These are phyloP conservation scores for Heteractis magnifica DNA, from an alignment of 92 coral and sea anemone genomes.

Conservation along the genomic window DNA sequence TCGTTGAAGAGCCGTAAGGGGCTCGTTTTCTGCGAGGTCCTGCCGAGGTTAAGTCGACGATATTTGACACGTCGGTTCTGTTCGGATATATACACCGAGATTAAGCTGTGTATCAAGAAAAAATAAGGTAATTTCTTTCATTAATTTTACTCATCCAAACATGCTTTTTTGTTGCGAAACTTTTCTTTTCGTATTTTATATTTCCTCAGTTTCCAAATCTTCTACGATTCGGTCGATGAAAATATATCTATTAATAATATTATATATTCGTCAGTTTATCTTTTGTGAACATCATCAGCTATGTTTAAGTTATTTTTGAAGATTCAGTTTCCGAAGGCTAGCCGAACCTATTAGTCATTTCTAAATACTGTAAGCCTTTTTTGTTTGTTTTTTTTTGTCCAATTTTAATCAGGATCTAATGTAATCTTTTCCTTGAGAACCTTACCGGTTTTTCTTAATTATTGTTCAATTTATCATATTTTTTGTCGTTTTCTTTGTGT, in stretches of 20 bases:
- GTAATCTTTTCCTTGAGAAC: not conserved
- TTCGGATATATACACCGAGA: not conserved
- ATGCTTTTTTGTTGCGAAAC: not conserved
- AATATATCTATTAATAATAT: not conserved
- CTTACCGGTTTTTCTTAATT: not conserved
- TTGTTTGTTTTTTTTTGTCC: not conserved
- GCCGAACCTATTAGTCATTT: not conserved
- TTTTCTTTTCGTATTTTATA: not conserved
- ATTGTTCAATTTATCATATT: not conserved
- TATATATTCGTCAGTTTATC: not conserved
- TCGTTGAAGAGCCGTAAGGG: constrained; percentile 42
- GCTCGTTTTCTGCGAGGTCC: constrained; percentile 39
- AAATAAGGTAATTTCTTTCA: not conserved
- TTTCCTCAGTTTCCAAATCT: not conserved
- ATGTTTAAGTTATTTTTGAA: not conserved
- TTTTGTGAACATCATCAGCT: not conserved
- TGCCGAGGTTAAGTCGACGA: constrained; percentile 32
- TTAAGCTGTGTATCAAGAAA: not conserved
- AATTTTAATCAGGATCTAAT: not conserved
- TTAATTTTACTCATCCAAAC: not conserved
- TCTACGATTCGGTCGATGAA: not conserved
- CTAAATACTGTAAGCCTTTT: not conserved
- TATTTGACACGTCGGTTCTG: constrained; percentile 8
- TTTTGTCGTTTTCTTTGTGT: not conserved
- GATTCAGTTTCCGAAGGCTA: constrained; percentile 1